These are phyloP conservation scores for Mallotus villosus DNA, from an alignment of 2,797 vertebrate genomes.

Conservation along the genomic window DNA sequence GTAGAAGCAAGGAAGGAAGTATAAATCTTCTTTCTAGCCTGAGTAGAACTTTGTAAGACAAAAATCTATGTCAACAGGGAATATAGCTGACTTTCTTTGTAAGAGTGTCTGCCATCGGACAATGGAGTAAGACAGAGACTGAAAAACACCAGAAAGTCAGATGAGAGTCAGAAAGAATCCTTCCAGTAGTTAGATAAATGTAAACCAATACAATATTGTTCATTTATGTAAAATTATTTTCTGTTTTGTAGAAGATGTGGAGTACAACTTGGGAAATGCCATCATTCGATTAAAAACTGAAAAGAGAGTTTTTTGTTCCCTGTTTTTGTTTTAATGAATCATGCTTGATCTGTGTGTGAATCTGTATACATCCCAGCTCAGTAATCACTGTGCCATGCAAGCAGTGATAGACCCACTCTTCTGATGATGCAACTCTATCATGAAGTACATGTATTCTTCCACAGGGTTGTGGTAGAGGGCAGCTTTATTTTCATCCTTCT, in stretches of 20 bases:
- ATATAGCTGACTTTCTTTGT: not conserved
- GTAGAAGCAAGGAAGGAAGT: slow-evolving; percentile 22
- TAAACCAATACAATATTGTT: not conserved
- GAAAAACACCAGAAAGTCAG: not conserved
- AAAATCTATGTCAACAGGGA: slow-evolving; percentile 3
- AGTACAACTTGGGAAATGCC: not conserved
- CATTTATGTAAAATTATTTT: not conserved
- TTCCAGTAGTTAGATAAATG: not conserved
- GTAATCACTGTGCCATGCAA: no score
- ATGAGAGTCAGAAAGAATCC: not conserved
- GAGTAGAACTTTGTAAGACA: slow-evolving; percentile 13
- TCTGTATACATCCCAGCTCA: no score
- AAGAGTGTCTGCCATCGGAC: not conserved
- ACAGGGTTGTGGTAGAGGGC: not conserved
- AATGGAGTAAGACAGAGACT: not conserved
- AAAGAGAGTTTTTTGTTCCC: not conserved
- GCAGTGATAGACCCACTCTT: no score
- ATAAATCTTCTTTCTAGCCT: not conserved
- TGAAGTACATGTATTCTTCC: not conserved
- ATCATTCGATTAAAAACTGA: not conserved
- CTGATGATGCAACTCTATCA: not conserved
- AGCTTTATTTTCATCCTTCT: not conserved
- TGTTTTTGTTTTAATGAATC: not conserved
- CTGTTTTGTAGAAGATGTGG: not conserved
- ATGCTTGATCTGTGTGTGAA: no score